Conservation (phyloP, 1,140 invertebrate genomes). For the Zeugodacus cucurbitae region DNA sequence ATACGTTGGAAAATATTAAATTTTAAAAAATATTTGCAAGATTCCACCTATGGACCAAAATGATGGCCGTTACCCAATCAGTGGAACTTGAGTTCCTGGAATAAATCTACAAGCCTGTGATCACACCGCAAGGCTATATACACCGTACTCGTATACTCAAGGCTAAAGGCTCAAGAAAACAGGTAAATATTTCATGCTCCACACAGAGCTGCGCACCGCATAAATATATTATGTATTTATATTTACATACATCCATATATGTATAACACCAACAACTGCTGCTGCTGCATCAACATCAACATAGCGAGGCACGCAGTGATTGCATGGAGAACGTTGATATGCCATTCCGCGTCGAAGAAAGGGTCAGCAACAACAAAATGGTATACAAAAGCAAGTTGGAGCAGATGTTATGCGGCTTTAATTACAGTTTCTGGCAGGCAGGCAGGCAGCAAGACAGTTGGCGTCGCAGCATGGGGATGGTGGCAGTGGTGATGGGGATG, state of each 20-base stretch:
- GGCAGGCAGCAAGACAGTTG: constrained; percentile 28
- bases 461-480: not conserved
- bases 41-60: too few species aligned
- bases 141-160: not conserved
- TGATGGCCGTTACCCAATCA: too few species aligned
- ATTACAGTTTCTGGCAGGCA: not conserved
- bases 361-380: not conserved
- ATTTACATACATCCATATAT: not conserved
- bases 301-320: not conserved
- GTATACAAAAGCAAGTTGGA: not conserved
- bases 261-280: not conserved
- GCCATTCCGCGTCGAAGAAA: not conserved
- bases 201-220: not conserved
- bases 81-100: too few species aligned
- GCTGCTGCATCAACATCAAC: not conserved
- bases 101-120: too few species aligned
- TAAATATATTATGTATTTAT: not conserved
- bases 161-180: not conserved
- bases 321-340: not conserved
- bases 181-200: constrained; percentile 26
- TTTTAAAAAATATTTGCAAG: too few species aligned
- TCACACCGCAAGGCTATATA: too few species aligned
- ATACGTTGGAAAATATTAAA: too few species aligned
- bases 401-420: constrained; percentile 30
- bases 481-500: not conserved